These are phyloP conservation scores for Lipophrys pholis DNA, from an alignment of 2,113 vertebrate species.

Conservation along the genomic window DNA sequence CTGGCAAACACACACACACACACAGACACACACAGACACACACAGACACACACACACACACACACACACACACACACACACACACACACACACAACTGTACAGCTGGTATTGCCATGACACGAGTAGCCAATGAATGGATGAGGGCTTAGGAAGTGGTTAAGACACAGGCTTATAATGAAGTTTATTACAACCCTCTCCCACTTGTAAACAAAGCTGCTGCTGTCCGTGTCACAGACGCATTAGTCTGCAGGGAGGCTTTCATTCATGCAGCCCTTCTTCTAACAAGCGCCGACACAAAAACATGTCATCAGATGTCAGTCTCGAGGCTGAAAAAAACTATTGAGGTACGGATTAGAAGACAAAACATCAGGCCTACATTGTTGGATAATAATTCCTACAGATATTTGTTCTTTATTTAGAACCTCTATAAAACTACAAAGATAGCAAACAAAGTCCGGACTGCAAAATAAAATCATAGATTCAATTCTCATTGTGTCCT, in stretches of 20 bases:
- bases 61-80: background rate
- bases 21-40: too few species aligned
- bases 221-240: constrained; percentile 37
- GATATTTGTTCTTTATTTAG: constrained; percentile 3
- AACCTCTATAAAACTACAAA: background rate
- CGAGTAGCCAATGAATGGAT: constrained; percentile 30
- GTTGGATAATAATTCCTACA: constrained; percentile 3
- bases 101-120: constrained; percentile 19
- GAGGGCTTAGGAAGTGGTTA: constrained; percentile 25
- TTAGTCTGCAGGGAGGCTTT: constrained; percentile 28
- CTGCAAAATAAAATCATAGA: background rate
- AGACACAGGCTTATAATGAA: constrained; percentile 43
- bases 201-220: constrained; percentile 55
- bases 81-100: constrained; percentile 12
- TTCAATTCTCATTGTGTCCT: constrained; percentile 7
- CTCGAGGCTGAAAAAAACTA: background rate
- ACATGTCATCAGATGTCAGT: constrained; percentile 23
- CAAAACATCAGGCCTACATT: background rate
- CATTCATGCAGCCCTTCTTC: constrained; percentile 31
- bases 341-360: constrained; percentile 11
- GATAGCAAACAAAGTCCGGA: too few species aligned
- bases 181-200: constrained; percentile 45
- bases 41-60: background rate
- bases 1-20: constrained; percentile 12
- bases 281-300: background rate